Conservation (phyloP, 2,797 vertebrate genomes). For the Siniperca scherzeri region DNA sequence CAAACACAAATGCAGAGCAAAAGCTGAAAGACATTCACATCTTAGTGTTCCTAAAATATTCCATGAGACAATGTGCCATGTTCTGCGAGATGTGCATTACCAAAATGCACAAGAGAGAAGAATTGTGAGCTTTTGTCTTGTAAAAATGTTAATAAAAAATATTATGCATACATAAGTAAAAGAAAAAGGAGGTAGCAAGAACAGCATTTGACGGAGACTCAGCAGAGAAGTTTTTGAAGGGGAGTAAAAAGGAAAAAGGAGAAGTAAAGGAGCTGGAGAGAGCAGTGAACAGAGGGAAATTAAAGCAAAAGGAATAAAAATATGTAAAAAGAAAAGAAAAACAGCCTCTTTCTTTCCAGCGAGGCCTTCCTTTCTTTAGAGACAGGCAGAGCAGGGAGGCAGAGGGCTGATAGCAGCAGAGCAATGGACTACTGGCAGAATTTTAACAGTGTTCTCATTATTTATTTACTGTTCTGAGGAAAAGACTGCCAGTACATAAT, state of each 20-base stretch:
- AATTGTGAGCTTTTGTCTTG: slow-evolving; percentile 34
- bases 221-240: slow-evolving; percentile 34
- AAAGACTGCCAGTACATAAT: slow-evolving; percentile 67
- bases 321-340: slow-evolving; percentile 35
- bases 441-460: slow-evolving; percentile 86
- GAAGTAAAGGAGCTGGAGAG: slow-evolving; percentile 13
- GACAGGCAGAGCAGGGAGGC: slow-evolving; percentile 40
- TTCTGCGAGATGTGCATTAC: slow-evolving; percentile 1
- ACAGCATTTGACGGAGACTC: slow-evolving; percentile 27
- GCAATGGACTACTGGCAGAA: slow-evolving; percentile 76
- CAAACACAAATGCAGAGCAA: neutral
- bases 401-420: slow-evolving; percentile 43
- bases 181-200: slow-evolving; percentile 22
- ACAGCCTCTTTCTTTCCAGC: slow-evolving; percentile 28
- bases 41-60: slow-evolving; percentile 12
- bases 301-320: slow-evolving; percentile 38
- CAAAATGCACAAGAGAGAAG: slow-evolving; percentile 4
- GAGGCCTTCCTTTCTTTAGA: slow-evolving; percentile 45
- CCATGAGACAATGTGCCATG: neutral
- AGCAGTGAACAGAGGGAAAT: slow-evolving; percentile 17
- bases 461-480: slow-evolving; percentile 83
- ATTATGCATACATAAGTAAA: slow-evolving; percentile 65
- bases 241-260: slow-evolving; percentile 22
- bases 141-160: slow-evolving; percentile 63
- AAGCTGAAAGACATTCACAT: slow-evolving; percentile 15